Base-by-base conservation (phyloP, 2,797 vertebrate genomes). In the Oreochromis grahami region DNA sequence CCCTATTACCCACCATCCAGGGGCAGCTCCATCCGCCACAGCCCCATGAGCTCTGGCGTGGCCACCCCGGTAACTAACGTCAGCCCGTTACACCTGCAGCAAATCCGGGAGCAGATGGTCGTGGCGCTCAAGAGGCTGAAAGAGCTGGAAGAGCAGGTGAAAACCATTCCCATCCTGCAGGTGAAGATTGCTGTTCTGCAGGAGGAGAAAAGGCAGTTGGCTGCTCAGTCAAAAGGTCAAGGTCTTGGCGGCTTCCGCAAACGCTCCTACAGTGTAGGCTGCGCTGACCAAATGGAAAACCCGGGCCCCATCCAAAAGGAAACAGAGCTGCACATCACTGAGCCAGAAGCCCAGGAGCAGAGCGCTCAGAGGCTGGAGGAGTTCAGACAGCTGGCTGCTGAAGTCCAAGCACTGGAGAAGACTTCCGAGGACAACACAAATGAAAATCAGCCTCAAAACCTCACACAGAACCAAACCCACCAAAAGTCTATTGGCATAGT, bases 121-220 rank as follows among this genome's bases (percentile, higher is more conserved):
- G 92, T 99, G 60, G 99, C 98, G 8, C 96, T 99, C 12, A 98
- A 96, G 91, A 97, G 96, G 85, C 96, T 99, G 34, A 99, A 99
- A 90, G 99, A 99, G 92, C 96, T 99, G 0, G 98, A 99, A 94
- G 98, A 98, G 83, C 98, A 99, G 90, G 98, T 97, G 55, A 98
- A 98, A 88, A 97, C 97, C 78, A 99, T 99, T 94, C 99, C 99
- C 2, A 97, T 99, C 86, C 95, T 99, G 58, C 98, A 98, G 92
- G 99, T 99, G n/a, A 99, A 99, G 96, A 99, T 99, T 72, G 98
- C 98, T 0, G 98, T 99, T 74, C 95, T 99, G 79, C 98, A 99
- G 93, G 99, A 99, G 82, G 98, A 99, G 91, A 99, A 98, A 84
- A 95, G 99, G 86, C 98, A 99, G 76, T 77, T 98, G 91, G 94